Conservation (phyloP, 2,113 vertebrate species). For the Salvelinus sp. region DNA sequence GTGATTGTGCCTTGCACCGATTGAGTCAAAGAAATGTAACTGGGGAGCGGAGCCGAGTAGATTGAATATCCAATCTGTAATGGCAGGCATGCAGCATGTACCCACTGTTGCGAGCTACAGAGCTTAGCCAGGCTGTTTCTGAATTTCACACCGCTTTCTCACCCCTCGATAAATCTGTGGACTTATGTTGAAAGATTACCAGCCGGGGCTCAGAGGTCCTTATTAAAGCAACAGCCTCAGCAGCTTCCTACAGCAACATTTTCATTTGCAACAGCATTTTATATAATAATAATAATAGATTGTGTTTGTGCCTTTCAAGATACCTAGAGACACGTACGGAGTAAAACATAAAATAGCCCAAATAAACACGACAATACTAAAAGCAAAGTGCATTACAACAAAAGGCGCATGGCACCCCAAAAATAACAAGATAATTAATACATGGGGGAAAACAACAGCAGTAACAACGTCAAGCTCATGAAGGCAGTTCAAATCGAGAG, state of each 20-base stretch:
- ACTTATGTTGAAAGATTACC: conserved; percentile 1
- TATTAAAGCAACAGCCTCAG: background rate
- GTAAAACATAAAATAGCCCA: no score
- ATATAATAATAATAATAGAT: no score
- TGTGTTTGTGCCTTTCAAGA: no score
- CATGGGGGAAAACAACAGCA: no score
- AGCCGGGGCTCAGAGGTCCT: background rate
- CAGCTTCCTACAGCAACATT: background rate
- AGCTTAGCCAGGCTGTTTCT: background rate
- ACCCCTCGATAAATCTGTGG: background rate
- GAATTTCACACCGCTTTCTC: background rate
- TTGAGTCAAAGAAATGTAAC: conserved; percentile 1
- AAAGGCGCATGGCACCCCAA: no score
- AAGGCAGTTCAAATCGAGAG: no score
- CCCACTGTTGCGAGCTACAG: background rate
- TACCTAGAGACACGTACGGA: no score
- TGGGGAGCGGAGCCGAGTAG: background rate
- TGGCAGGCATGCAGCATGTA: background rate
- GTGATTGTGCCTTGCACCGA: background rate
- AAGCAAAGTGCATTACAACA: no score
- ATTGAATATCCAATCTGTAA: background rate
- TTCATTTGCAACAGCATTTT: background rate
- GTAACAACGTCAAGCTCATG: no score
- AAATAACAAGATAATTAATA: no score
- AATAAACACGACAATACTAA: no score